Conservation (phyloP, 2,797 vertebrate genomes). For the Helostoma temminkii region DNA sequence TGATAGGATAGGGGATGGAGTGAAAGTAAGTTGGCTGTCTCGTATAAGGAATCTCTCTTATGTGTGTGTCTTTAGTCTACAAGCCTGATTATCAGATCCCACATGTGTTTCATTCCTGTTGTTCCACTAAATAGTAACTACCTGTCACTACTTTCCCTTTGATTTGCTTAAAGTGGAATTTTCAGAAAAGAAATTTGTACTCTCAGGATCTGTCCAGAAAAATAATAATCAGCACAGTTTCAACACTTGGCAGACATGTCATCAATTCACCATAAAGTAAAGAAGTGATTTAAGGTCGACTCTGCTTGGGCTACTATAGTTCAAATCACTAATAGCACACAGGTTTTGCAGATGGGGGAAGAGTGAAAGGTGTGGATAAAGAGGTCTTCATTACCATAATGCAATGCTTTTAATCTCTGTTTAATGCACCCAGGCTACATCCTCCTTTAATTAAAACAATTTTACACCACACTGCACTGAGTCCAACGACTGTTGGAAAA, state of each 20-base stretch:
- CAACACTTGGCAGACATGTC: conserved; percentile 19
- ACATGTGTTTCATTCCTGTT: conserved; percentile 5
- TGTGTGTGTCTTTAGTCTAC: conserved; percentile 43
- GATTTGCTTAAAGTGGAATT: conserved; percentile 45
- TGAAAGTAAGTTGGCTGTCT: conserved; percentile 52
- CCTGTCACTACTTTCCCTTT: conserved; percentile 50
- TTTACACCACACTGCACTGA: not conserved
- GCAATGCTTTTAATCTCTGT: not conserved
- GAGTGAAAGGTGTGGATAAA: conserved; percentile 14
- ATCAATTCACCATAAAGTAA: conserved; percentile 36
- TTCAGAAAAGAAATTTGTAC: conserved; percentile 13
- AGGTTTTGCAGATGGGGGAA: not conserved
- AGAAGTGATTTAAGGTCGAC: conserved; percentile 46
- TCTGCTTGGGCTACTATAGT: conserved; percentile 6
- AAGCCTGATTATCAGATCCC: conserved; percentile 48
- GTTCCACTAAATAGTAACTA: conserved; percentile 35
- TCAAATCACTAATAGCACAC: conserved; percentile 4
- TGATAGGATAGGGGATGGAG: conserved; percentile 42
- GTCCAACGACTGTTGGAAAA: not conserved
- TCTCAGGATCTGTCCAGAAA: conserved; percentile 42
- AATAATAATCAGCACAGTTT: conserved; percentile 25
- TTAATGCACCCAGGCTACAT: not conserved
- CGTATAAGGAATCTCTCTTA: conserved; percentile 31
- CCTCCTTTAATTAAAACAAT: not conserved
- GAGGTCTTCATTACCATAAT: conserved; percentile 5